phyloP scores from a whole-genome alignment of 2,797 vertebrate species.

The Mus minutoides region DNA sequence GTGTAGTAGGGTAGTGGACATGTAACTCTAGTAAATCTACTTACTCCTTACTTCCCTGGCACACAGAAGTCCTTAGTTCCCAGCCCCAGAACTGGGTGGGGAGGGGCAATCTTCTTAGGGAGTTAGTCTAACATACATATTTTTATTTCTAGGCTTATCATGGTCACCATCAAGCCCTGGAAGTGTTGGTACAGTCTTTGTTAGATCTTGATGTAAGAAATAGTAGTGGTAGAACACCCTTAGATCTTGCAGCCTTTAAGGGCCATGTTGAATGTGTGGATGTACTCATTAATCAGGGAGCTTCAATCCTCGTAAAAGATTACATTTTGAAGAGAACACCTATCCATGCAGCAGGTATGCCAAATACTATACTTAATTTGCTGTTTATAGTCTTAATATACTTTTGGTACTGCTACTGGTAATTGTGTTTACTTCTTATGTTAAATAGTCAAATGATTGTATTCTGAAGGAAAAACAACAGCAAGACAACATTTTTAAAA shows the following conservation, averaged over 20 bases:
- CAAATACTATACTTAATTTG: neutral
- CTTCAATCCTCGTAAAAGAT: constrained; percentile 97
- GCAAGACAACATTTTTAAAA: constrained; percentile 18
- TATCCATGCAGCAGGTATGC: constrained; percentile 96
- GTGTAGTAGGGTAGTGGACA: neutral
- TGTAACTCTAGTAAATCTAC: neutral
- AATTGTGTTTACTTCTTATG: neutral
- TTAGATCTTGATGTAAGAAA: constrained; percentile 98
- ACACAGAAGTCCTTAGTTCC: neutral
- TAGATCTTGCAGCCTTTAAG: constrained; percentile 97
- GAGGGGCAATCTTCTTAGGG: neutral
- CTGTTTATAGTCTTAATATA: neutral
- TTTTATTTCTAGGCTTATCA: constrained; percentile 94
- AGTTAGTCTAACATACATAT: constrained; percentile 34
- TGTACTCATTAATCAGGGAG: constrained; percentile 98
- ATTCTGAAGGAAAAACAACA: neutral
- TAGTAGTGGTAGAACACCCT: constrained; percentile 94
- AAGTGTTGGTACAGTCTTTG: constrained; percentile 97
- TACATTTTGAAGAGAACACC: constrained; percentile 96
- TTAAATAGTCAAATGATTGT: neutral
- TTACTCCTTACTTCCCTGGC: neutral
- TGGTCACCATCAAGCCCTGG: constrained; percentile 97
- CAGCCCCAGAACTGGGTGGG: neutral
- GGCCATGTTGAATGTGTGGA: constrained; percentile 99
- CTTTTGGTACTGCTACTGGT: neutral